Percentiles rank a stretch among this genome's conserved stretches.
Evolutionary conservation across 2,797 vertebrate genomes (phyloP).

Genomic region (Australoheros facetus): DNA sequence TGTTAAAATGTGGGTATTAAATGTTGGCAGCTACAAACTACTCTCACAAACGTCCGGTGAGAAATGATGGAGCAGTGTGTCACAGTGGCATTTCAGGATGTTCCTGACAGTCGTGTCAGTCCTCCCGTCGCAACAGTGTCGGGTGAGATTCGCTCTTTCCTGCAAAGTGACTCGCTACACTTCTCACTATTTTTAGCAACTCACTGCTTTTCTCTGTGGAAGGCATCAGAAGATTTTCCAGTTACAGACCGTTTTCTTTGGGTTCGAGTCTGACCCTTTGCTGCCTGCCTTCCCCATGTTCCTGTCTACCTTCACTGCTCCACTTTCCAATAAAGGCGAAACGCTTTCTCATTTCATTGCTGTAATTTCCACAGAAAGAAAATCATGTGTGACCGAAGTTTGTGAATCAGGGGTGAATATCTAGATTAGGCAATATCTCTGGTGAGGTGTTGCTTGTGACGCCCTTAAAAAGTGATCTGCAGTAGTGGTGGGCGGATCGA

Average conservation of each 20-base stretch:
- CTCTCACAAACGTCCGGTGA: neutral
- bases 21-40: neutral
- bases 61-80: neutral
- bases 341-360: too few species aligned
- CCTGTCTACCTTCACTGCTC: neutral
- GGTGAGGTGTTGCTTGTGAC: neutral
- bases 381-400: neutral
- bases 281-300: too few species aligned
- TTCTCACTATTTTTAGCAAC: neutral
- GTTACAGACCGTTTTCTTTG: too few species aligned
- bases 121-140: neutral
- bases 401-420: neutral
- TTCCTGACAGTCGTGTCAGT: neutral
- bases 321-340: too few species aligned
- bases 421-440: neutral
- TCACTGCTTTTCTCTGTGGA: neutral
- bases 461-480: neutral
- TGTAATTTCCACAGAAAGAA: neutral
- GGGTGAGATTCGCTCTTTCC: accelerated
- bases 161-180: neutral
- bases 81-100: neutral
- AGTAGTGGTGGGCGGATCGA: neutral
- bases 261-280: too few species aligned
- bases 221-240: neutral
- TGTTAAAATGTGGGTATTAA: neutral